Base-by-base conservation (phyloP, 2,113 vertebrate species). In the Rostratula benghalensis region DNA sequence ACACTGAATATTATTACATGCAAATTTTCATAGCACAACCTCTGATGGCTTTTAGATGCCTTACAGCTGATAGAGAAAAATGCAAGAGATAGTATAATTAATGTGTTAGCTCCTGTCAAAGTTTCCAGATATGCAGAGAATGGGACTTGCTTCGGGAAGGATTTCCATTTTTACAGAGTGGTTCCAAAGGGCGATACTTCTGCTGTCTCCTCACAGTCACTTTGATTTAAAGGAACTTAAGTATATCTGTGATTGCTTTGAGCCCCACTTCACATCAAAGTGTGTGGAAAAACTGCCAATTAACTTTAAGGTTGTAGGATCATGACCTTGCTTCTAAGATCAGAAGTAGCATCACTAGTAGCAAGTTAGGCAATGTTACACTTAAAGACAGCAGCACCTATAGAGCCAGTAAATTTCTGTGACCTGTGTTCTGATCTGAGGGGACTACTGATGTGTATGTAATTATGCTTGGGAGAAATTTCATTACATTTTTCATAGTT, bases 281-380 rank as follows among this genome's bases (percentile, higher is more conserved):
- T 18, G 68, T 51, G 60, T 48, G 64, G 56, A 86, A 93, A 93
- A 95, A 43, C 51, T 94, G 71, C 70, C 94, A 92, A 91, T 95
- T 96, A 95, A 94, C 91, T 95, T 74, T 22, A 88, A 90, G 90
- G 93, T 24, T 95, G 71, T 80, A 77, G 60, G 93, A 96, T 96
- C 88, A 1, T 71, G 92, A 97, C 95, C 92, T 96, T 81, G 43
- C 60, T 83, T 80, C 83, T 84, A 22, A 84, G 95, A 91, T 94
- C 91, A 95, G 77, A 78, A 95, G 51, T 41, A 59, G 64, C 51
- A 93, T 90, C 92, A 77, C 21, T 37, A 90, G 82, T 63, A 93
- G 93, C 79, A 83, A 74, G 83, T 60, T 75, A 71, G 85, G 83
- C 88, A 79, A 4, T 35, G 69, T 84, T 86, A 71, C 35, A 23